Conservation (phyloP, 1,140 invertebrate genomes). For the Phymastichus coffea region DNA sequence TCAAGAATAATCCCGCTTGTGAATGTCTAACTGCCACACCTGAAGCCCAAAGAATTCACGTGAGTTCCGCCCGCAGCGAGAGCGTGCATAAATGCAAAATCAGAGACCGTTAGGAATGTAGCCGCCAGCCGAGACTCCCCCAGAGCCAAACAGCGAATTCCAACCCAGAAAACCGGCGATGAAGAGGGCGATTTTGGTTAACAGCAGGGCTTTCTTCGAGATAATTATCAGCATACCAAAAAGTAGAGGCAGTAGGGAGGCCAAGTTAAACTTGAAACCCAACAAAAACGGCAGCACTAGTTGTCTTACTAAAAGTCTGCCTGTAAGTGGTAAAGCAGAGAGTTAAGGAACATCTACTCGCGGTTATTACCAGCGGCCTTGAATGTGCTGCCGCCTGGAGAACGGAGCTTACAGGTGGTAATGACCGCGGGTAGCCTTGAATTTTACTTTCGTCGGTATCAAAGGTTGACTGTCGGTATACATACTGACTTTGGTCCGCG, state of each 20-base stretch:
- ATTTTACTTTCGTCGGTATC: conserved; percentile 23
- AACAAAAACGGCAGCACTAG: conserved; percentile 70
- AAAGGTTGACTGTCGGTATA: no score
- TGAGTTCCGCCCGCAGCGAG: no score
- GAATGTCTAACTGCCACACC: no score
- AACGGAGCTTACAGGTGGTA: conserved; percentile 35
- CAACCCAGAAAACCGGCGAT: conserved; percentile 66
- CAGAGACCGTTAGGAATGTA: no score
- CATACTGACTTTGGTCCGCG: no score
- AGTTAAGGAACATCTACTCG: conserved; percentile 1
- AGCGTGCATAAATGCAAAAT: no score
- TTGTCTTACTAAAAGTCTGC: conserved; percentile 66
- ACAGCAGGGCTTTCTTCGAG: conserved; percentile 71
- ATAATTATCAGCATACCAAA: conserved; percentile 68
- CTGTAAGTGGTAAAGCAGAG: conserved; percentile 56
- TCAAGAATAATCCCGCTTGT: no score
- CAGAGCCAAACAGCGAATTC: conserved; percentile 39
- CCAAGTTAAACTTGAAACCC: conserved; percentile 74
- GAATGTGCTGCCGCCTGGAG: conserved; percentile 48
- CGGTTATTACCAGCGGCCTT: conserved; percentile 38
- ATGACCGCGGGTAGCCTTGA: conserved; percentile 8
- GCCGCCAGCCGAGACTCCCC: no score
- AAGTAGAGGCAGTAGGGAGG: conserved; percentile 69
- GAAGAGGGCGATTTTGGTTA: conserved; percentile 71
- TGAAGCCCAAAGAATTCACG: no score